Conservation (phyloP, 2,797 vertebrate species). For the Mallotus villosus region DNA sequence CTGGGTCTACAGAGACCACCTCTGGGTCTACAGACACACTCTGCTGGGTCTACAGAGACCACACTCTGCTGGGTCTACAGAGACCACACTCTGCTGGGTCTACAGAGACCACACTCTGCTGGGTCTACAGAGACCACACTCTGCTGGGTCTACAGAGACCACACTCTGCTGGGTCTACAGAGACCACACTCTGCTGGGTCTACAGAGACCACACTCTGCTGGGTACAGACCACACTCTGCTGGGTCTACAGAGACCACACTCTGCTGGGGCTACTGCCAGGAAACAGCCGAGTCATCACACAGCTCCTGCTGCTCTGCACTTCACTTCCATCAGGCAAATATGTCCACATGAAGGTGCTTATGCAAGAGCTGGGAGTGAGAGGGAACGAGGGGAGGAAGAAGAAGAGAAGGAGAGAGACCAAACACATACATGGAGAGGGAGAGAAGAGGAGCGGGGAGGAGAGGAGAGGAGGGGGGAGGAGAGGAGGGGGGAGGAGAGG, state of each 20-base stretch:
- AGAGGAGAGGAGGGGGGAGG: not conserved
- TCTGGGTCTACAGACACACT: no score
- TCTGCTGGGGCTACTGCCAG: constrained; percentile 57
- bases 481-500: no score
- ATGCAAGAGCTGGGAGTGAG: constrained; percentile 19
- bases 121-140: constrained; percentile 46
- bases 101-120: constrained; percentile 53
- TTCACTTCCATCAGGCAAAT: constrained; percentile 34
- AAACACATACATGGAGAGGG: constrained; percentile 12
- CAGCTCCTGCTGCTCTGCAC: constrained; percentile 19
- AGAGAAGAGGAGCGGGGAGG: not conserved
- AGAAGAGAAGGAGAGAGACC: not conserved
- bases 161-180: no score
- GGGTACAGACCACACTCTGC: no score
- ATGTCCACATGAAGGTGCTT: constrained; percentile 59
- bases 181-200: no score
- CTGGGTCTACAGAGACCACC: no score
- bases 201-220: no score
- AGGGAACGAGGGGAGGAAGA: constrained; percentile 11
- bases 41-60: no score
- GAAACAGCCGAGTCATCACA: constrained; percentile 49
- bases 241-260: constrained; percentile 53
- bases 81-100: no score
- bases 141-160: no score
- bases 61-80: no score